Percentiles rank a stretch among this genome's conserved stretches.
Conservation (phyloP, 2,797 vertebrate species). For the Scarus forsteni region DNA sequence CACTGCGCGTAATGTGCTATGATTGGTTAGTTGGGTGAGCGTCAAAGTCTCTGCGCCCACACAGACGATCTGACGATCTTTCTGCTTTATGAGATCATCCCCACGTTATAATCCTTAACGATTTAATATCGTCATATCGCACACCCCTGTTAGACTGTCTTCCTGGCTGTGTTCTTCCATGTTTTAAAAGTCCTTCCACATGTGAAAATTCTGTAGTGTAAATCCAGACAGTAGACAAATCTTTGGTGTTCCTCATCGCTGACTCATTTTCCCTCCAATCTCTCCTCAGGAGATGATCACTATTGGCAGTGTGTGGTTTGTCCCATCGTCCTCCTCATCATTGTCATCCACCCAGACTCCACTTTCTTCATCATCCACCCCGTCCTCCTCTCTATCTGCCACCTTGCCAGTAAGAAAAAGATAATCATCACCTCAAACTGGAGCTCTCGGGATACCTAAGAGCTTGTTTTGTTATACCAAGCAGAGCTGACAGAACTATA, state of each 20-base stretch:
- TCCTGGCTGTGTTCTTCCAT: no score
- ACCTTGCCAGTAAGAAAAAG: constrained; percentile 22
- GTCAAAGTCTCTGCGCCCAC: no score
- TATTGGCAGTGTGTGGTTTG: constrained; percentile 64
- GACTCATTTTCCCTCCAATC: constrained; percentile 12
- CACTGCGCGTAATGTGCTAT: no score
- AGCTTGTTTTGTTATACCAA: no score
- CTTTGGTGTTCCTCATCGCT: constrained; percentile 5
- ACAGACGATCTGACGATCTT: no score
- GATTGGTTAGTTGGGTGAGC: no score
- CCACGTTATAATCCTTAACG: no score
- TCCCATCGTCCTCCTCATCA: constrained; percentile 77
- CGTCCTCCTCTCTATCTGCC: constrained; percentile 36
- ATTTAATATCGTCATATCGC: no score
- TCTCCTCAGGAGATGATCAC: constrained; percentile 79
- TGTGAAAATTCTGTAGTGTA: no score
- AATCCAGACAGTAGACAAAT: background rate
- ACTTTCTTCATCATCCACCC: constrained; percentile 43
- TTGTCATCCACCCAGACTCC: constrained; percentile 61
- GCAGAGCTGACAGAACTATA: background rate
- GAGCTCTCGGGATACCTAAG: constrained; percentile 4
- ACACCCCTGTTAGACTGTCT: no score
- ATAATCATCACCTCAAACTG: constrained; percentile 27
- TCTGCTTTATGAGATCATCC: no score
- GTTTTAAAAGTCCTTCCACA: no score